A percentile compares a stretch with the other conserved stretches of the same genome.
These are phyloP conservation scores for Anabas testudineus DNA, from an alignment of 2,797 vertebrate genomes.

Conservation along the genomic window DNA sequence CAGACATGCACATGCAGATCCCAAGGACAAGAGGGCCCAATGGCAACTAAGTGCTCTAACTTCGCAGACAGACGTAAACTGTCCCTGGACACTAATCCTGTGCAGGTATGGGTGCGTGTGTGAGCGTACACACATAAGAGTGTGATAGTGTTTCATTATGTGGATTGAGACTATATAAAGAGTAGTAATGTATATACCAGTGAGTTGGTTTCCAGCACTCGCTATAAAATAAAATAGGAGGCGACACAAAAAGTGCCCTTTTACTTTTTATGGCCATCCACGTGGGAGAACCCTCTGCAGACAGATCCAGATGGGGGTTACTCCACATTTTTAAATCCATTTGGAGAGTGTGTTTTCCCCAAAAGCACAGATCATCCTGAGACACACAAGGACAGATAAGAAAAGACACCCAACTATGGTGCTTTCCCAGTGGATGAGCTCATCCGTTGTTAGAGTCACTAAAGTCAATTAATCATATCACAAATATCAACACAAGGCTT, in stretches of 20 bases:
- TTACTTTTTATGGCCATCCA: conserved; percentile 57
- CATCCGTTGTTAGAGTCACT: conserved; percentile 28
- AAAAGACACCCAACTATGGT: conserved; percentile 27
- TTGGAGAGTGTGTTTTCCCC: conserved; percentile 24
- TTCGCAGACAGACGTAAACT: conserved; percentile 45
- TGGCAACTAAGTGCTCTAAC: conserved; percentile 32
- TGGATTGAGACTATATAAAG: conserved; percentile 60
- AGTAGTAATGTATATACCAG: conserved; percentile 58
- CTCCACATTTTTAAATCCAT: conserved; percentile 36
- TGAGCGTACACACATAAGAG: conserved; percentile 8
- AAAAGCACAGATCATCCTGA: conserved; percentile 43
- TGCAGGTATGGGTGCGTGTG: conserved; percentile 44
- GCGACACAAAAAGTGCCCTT: conserved; percentile 42
- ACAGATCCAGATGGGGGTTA: conserved; percentile 56
- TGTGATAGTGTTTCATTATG: conserved; percentile 65
- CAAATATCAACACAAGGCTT: conserved; percentile 42
- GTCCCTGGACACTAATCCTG: conserved; percentile 43
- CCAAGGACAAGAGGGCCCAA: conserved; percentile 18
- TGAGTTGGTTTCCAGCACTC: conserved; percentile 32
- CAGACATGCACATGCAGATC: conserved; percentile 30
- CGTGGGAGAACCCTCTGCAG: conserved; percentile 48
- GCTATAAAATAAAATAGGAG: conserved; percentile 52
- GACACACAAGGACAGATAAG: conserved; percentile 36
- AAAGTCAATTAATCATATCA: conserved; percentile 48
- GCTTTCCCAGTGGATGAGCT: conserved; percentile 34